Evolutionary conservation across 2,888 invertebrate species (phyloP), one percentile per base, ranked within the genome.

Genomic region (Girardia tigrina): DNA sequence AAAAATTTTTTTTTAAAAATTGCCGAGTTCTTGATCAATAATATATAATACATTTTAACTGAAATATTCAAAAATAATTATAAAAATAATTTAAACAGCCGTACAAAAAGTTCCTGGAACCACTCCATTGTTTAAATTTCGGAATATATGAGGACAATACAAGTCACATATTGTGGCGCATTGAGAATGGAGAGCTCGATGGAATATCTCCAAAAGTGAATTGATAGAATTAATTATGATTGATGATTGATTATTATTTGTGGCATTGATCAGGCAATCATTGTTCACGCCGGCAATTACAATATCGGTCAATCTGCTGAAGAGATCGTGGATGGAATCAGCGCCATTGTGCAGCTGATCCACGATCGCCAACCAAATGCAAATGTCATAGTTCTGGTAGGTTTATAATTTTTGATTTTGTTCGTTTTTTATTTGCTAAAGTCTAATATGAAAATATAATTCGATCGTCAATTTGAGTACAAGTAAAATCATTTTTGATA

Each of bases 41-140:
- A n/a, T n/a, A n/a, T n/a, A n/a, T n/a, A n/a, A n/a, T n/a, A n/a
- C n/a, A n/a, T n/a, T n/a, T n/a, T n/a, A n/a, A n/a, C n/a, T n/a
- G n/a, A n/a, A n/a, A n/a, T n/a, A n/a, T n/a, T n/a, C n/a, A n/a
- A n/a, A n/a, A n/a, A n/a, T n/a, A n/a, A n/a, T n/a, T n/a, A n/a
- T n/a, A n/a, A n/a, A n/a, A n/a, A n/a, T n/a, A n/a, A n/a, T n/a
- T n/a, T n/a, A n/a, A n/a, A n/a, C n/a, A n/a, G 27, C 42, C 42
- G 2, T 73, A 42, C 26, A 23, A 28, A 8, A 8, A 26, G 6
- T 72, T 27, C 27, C 36, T 74, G 6, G 91, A 90, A 76, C 93
- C 92, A 0, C 87, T 94, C 82, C 93, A 94, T 84, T 90, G 91
- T 82, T 88, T 93, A 79, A 93, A 93, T 85, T 91, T 91, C 85